Evolutionary conservation across 2,797 vertebrate genomes (phyloP).

Genomic region (Momotus momota): DNA sequence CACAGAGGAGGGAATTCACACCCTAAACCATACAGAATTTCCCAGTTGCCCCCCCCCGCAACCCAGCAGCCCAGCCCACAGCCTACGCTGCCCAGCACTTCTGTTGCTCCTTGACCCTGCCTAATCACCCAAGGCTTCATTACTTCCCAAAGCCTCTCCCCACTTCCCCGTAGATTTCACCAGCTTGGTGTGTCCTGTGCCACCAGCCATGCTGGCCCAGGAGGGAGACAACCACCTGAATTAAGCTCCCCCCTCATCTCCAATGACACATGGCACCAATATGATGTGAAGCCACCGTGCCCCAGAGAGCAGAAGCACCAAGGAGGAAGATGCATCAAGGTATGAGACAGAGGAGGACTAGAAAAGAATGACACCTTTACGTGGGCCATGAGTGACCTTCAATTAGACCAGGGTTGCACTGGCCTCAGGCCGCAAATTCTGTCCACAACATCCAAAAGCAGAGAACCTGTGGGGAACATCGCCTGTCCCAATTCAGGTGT

Average conservation of each 20-base stretch:
- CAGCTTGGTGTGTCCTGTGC: background rate
- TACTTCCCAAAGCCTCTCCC: background rate
- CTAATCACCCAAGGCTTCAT: background rate
- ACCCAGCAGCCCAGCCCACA: background rate
- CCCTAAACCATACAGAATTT: background rate
- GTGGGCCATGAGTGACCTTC: fast-evolving
- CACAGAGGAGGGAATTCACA: background rate
- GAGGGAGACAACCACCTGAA: background rate
- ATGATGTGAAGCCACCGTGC: background rate
- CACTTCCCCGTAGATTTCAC: background rate
- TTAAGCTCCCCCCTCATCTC: background rate
- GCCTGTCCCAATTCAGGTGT: background rate
- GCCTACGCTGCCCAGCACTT: background rate
- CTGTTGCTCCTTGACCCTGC: background rate
- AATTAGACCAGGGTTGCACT: background rate
- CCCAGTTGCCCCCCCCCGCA: background rate
- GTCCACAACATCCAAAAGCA: background rate
- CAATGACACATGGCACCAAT: background rate
- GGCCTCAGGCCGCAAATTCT: background rate
- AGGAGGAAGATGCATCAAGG: background rate
- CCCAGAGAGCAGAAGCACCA: fast-evolving
- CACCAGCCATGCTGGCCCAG: background rate
- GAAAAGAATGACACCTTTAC: background rate
- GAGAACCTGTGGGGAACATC: background rate
- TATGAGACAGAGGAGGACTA: background rate